Conservation (phyloP, 1,140 invertebrate genomes). For the Stenopsyche tienmushanensis region DNA sequence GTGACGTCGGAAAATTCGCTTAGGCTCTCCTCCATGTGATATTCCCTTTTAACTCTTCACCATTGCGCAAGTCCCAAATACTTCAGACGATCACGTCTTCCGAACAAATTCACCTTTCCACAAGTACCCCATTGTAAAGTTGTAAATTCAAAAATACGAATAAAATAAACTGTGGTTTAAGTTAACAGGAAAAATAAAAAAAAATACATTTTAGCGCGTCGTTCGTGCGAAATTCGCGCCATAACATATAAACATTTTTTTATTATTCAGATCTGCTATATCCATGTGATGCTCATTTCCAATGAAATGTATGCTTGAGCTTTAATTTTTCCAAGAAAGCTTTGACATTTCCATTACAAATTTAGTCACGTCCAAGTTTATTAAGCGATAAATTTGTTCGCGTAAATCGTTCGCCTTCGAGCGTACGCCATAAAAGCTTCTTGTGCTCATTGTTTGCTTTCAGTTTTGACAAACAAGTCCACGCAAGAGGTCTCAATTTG, state of each 20-base stretch:
- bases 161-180: not conserved
- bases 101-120: constrained; percentile 12
- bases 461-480: constrained; percentile 24
- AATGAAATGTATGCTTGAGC: not conserved
- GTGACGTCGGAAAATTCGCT: constrained; percentile 20
- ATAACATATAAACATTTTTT: not conserved
- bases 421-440: constrained; percentile 14
- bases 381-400: constrained; percentile 6
- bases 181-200: not conserved
- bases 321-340: not conserved
- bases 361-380: not conserved
- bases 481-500: constrained; percentile 6
- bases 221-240: too few relatives aligned
- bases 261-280: not conserved
- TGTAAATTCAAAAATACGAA: not conserved
- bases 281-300: not conserved
- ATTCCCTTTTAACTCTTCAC: constrained; percentile 1
- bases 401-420: not conserved
- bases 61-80: constrained; percentile 4
- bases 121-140: not conserved
- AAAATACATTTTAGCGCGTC: too few relatives aligned
- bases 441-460: constrained; percentile 15
- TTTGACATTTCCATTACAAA: not conserved
- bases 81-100: not conserved
- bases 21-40: constrained; percentile 20